A percentile compares a stretch with the other conserved stretches of the same genome.
Conservation (phyloP, 2,113 vertebrate genomes). For the Picathartes gymnocephalus region DNA sequence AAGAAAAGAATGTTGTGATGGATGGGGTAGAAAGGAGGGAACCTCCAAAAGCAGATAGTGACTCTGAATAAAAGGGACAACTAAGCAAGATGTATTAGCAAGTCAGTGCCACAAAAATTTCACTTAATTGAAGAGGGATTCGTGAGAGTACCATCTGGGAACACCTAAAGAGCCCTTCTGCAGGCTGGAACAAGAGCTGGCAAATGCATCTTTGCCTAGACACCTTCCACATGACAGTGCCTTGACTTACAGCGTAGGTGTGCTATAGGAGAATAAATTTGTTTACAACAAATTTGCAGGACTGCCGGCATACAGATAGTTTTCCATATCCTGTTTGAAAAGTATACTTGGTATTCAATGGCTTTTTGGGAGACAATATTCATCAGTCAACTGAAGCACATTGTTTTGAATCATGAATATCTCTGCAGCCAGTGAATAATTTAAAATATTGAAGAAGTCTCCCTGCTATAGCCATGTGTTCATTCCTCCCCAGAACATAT, state of each 20-base stretch:
- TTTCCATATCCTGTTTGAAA: constrained; percentile 24
- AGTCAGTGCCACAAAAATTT: not conserved
- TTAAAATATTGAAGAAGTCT: not conserved
- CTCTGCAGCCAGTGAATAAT: not conserved
- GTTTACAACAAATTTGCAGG: constrained; percentile 22
- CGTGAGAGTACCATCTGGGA: not conserved
- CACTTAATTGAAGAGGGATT: constrained; percentile 39
- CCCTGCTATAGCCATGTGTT: not conserved
- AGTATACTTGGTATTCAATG: constrained; percentile 9
- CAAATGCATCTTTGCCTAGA: not conserved
- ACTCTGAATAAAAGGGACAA: not conserved
- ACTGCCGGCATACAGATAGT: constrained; percentile 11
- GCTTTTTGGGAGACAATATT: constrained; percentile 22
- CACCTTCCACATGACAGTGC: not conserved
- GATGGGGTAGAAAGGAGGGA: not conserved
- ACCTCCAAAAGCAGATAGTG: not conserved
- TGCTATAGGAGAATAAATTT: not conserved
- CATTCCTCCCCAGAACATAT: not conserved
- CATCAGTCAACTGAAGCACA: constrained; percentile 10
- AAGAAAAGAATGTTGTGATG: not conserved
- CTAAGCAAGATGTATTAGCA: not conserved
- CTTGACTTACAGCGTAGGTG: not conserved
- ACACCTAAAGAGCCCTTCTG: constrained; percentile 26
- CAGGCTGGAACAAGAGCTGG: constrained; percentile 1
- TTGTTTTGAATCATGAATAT: not conserved